phyloP scores from a whole-genome alignment of 2,113 vertebrate genomes.

The Solea senegalensis region DNA sequence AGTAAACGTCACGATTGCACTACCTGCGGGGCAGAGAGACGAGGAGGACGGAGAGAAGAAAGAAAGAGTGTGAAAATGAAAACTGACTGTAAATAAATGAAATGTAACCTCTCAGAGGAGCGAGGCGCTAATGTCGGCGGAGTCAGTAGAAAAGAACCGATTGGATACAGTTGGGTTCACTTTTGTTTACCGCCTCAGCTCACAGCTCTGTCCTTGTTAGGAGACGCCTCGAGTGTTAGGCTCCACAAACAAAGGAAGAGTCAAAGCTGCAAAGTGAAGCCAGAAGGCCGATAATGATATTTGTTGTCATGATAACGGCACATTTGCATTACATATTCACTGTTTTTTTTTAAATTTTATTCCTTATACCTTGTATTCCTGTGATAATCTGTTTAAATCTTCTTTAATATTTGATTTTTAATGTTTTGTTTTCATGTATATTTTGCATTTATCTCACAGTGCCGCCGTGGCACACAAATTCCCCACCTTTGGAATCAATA shows the following conservation, averaged over 20 bases:
- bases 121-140: not conserved
- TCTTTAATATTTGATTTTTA: too few relatives aligned
- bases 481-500: too few relatives aligned
- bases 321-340: too few relatives aligned
- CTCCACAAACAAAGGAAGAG: not conserved
- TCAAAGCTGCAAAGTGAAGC: not conserved
- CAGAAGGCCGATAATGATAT: not conserved
- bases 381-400: too few relatives aligned
- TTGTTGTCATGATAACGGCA: too few relatives aligned
- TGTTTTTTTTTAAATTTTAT: too few relatives aligned
- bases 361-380: too few relatives aligned
- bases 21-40: not conserved
- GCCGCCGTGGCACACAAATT: too few relatives aligned
- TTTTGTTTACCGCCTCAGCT: slow-evolving; percentile 23
- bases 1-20: not conserved
- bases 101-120: slow-evolving; percentile 20
- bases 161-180: slow-evolving; percentile 18
- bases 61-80: not conserved
- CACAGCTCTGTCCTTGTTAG: slow-evolving; percentile 28
- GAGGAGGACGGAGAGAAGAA: too few relatives aligned
- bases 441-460: too few relatives aligned
- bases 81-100: slow-evolving; percentile 15
- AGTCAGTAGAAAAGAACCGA: slow-evolving; percentile 28
- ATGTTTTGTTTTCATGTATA: too few relatives aligned
- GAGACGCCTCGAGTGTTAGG: slow-evolving; percentile 10